Evolutionary conservation across 2,888 invertebrate genomes (phyloP).

Genomic region (Epistrophe eligans): DNA sequence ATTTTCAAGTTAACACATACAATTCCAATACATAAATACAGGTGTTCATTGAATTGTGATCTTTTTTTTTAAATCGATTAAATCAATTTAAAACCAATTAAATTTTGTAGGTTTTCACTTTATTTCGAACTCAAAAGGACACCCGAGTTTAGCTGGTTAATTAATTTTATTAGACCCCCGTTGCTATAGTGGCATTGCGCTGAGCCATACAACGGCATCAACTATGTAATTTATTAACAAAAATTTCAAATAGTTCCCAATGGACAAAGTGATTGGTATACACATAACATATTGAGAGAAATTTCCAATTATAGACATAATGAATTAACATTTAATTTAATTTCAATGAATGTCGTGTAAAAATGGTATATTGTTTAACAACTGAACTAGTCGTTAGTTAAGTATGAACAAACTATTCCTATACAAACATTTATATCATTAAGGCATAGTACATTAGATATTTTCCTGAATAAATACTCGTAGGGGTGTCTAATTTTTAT

Average conservation of each 20-base stretch:
- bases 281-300: background rate
- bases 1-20: conserved; percentile 49
- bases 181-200: background rate
- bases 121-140: background rate
- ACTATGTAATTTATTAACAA: conserved; percentile 7
- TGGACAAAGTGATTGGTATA: background rate
- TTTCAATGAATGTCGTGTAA: background rate
- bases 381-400: too few relatives aligned
- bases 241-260: background rate
- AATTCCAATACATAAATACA: conserved; percentile 29
- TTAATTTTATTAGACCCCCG: conserved; percentile 58
- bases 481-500: too few relatives aligned
- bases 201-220: background rate
- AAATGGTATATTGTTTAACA: background rate
- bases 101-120: background rate
- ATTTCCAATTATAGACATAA: conserved; percentile 3
- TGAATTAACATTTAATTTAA: conserved; percentile 4
- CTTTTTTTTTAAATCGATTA: background rate
- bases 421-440: too few relatives aligned
- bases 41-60: conserved; percentile 33
- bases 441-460: too few relatives aligned
- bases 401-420: too few relatives aligned
- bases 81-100: conserved; percentile 27
- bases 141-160: conserved; percentile 47
- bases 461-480: too few relatives aligned